phyloP scores from a whole-genome alignment of 2,113 vertebrate genomes.

The Trinectes maculatus region DNA sequence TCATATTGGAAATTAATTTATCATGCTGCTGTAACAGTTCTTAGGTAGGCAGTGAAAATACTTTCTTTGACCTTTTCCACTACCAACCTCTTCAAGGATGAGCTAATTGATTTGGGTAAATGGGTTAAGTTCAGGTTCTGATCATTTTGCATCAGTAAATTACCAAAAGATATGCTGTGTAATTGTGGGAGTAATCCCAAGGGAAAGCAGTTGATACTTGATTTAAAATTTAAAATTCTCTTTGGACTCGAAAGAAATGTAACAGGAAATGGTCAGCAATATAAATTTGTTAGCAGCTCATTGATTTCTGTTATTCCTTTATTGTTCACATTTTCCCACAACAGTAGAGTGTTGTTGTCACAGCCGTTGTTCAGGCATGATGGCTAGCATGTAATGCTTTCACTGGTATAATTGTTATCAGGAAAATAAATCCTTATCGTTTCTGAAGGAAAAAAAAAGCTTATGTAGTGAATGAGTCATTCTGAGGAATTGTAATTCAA shows the following conservation, averaged over 20 bases:
- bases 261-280: slow-evolving; percentile 7
- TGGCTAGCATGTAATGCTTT: background rate
- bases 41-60: slow-evolving; percentile 34
- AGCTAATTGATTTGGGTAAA: slow-evolving; percentile 11
- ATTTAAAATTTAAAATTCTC: no score
- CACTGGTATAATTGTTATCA: slow-evolving; percentile 16
- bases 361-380: slow-evolving; percentile 17
- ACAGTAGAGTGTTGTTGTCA: background rate
- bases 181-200: background rate
- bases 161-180: no score
- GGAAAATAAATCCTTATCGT: slow-evolving; percentile 6
- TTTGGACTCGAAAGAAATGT: slow-evolving; percentile 17
- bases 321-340: slow-evolving; percentile 5
- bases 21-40: background rate
- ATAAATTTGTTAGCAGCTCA: slow-evolving; percentile 9
- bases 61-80: slow-evolving; percentile 55
- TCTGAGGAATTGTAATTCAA: background rate
- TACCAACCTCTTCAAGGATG: background rate
- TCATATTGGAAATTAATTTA: background rate
- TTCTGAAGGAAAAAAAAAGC: slow-evolving; percentile 7
- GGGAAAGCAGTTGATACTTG: no score
- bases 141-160: background rate
- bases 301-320: slow-evolving; percentile 16
- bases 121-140: background rate
- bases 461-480: slow-evolving; percentile 21